Evolutionary conservation across 2,113 vertebrate species (phyloP), one percentile per base, ranked within the genome.

Genomic region (Verasper variegatus): DNA sequence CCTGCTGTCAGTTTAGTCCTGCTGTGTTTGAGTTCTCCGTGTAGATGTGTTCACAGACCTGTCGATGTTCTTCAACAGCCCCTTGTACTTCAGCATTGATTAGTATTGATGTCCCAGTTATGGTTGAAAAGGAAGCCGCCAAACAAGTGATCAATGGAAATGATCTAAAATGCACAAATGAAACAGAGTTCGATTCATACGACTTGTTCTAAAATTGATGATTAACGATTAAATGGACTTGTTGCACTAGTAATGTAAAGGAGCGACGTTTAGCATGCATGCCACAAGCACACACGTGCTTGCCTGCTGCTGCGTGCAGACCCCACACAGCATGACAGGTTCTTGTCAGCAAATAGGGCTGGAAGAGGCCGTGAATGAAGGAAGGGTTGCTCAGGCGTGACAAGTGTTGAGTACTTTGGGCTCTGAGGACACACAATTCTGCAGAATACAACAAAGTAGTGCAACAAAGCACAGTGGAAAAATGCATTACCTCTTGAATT

Each of bases 1-100:
- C 85, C 76, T 80, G 70, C 74, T 86, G 82, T 87, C 88, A 80
- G 78, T 90, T 67, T 86, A 88, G 82, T 84, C 59, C 35, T 86
- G 71, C 74, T 87, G 84, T 91, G 83, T 76, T 89, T 84, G 71
- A 83, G 27, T 70, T 63, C 75, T 68, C 55, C 1, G 45, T 73
- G 57, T 77, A 83, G 74, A 70, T 81, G 76, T 80, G 80, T 54
- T 68, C 52, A 67, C 84, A 47, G 40, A 86, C 79, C 52, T 76
- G 70, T 72, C 37, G 81, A 70, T 77, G 74, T 75, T 52, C 59
- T 37, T 21, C 63, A 68, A 15, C 66, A 5, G 42, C 35, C 26
- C 51, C n/a, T 57, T 52, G 76, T 70, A 27, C 74, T 83, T 78
- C 45, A 64, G 20, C 49, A 68, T 78, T 1, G 47, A 81, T 69